Conservation (phyloP, 2,888 invertebrate species). For the Sicus ferrugineus region DNA sequence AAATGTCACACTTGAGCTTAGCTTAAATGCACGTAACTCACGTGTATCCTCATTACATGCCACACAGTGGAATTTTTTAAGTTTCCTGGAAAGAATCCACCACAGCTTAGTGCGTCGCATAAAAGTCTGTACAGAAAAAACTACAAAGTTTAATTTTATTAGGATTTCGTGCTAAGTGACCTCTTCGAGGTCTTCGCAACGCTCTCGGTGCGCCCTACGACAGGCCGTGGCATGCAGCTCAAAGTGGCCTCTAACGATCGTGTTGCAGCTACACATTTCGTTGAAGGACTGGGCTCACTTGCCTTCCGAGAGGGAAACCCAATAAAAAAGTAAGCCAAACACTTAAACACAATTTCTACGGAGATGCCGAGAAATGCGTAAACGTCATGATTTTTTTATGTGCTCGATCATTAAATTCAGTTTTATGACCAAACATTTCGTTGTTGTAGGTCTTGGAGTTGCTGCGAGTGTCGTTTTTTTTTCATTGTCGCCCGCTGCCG, state of each 20-base stretch:
- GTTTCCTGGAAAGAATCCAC: not conserved
- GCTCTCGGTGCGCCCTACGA: not conserved
- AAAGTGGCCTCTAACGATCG: not conserved
- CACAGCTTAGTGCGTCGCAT: not conserved
- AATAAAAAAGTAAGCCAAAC: conserved; percentile 26
- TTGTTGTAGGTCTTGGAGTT: too few relatives aligned
- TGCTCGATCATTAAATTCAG: conserved; percentile 36
- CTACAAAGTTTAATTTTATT: conserved; percentile 15
- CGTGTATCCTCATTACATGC: too few relatives aligned
- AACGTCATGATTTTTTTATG: conserved; percentile 38
- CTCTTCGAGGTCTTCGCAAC: conserved; percentile 15
- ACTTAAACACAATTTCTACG: not conserved
- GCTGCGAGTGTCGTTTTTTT: too few relatives aligned
- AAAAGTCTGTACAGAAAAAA: not conserved
- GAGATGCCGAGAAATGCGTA: conserved; percentile 19
- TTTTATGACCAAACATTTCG: conserved; percentile 32
- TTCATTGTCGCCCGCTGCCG: conserved; percentile 2
- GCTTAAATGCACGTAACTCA: too few relatives aligned
- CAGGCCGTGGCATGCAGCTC: not conserved
- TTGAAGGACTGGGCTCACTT: not conserved
- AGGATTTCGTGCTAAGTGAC: conserved; percentile 25
- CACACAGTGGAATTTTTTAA: not conserved
- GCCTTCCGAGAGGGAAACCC: conserved; percentile 7
- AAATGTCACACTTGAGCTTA: too few relatives aligned
- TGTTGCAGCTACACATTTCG: not conserved